Conservation (phyloP, 2,113 vertebrate genomes). For the Hypomesus transpacificus region DNA sequence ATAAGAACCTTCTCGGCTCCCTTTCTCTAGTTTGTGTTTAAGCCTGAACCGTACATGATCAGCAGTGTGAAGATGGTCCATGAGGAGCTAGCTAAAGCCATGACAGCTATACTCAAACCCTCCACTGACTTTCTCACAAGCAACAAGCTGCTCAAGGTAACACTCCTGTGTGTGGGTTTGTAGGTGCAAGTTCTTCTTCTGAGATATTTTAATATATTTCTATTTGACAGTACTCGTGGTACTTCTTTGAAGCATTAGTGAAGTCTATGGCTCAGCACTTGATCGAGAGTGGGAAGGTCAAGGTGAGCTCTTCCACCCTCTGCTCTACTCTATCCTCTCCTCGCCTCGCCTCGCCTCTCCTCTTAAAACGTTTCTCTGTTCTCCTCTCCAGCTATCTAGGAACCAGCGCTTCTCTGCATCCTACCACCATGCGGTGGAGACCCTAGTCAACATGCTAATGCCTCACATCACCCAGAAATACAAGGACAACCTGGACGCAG, state of each 20-base stretch:
- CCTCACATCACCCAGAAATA: slow-evolving; percentile 98
- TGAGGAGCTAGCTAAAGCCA: slow-evolving; percentile 91
- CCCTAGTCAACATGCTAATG: slow-evolving; percentile 91
- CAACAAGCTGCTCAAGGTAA: slow-evolving; percentile 96
- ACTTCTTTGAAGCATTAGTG: slow-evolving; percentile 94
- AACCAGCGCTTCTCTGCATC: slow-evolving; percentile 92
- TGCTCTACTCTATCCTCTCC: not conserved
- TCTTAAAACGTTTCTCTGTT: not conserved
- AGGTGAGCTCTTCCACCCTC: slow-evolving; percentile 63
- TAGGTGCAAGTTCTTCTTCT: not conserved
- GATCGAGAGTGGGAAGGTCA: slow-evolving; percentile 88
- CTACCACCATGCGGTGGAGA: slow-evolving; percentile 91
- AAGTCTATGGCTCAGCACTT: slow-evolving; percentile 97
- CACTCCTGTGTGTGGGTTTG: slow-evolving; percentile 20
- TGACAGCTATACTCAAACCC: slow-evolving; percentile 94
- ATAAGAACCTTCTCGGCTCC: not conserved
- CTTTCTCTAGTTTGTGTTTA: slow-evolving; percentile 84
- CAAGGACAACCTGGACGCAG: slow-evolving; percentile 92
- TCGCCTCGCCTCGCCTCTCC: not conserved
- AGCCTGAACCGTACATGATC: slow-evolving; percentile 81
- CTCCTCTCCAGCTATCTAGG: slow-evolving; percentile 77
- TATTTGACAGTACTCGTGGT: slow-evolving; percentile 91
- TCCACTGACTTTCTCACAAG: slow-evolving; percentile 95
- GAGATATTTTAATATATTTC: not conserved
- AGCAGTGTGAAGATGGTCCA: slow-evolving; percentile 87